These are phyloP conservation scores for Drosophila elegans DNA, from an alignment of 1,140 invertebrate genomes.

Conservation along the genomic window DNA sequence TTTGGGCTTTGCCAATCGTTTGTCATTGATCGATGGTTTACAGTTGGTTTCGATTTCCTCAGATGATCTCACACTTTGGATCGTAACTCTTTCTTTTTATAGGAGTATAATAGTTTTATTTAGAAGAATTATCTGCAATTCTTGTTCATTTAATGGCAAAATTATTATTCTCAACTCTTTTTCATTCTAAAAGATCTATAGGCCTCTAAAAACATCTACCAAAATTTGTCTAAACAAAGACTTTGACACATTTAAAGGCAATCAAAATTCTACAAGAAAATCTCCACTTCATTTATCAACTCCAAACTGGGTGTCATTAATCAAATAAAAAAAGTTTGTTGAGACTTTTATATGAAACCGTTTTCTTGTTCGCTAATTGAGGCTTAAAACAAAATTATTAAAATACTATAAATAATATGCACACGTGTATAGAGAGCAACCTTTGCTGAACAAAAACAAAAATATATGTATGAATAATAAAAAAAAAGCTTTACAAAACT, in stretches of 20 bases:
- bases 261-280: neutral
- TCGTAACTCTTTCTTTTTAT: neutral
- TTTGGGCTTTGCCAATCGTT: neutral
- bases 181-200: no score
- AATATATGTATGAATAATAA: slow-evolving; percentile 16
- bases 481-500: slow-evolving; percentile 27
- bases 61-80: slow-evolving; percentile 15
- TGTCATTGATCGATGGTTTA: slow-evolving; percentile 42
- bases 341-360: neutral
- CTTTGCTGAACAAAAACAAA: slow-evolving; percentile 24
- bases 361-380: slow-evolving; percentile 17
- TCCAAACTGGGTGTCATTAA: slow-evolving; percentile 12
- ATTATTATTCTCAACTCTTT: no score
- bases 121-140: no score
- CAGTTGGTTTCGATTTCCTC: slow-evolving; percentile 18
- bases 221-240: neutral
- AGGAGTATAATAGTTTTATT: no score
- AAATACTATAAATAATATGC: slow-evolving; percentile 34
- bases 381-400: slow-evolving; percentile 10
- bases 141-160: no score
- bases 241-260: neutral
- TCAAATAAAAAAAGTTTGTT: neutral
- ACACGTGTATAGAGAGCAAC: slow-evolving; percentile 23
- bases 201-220: no score
- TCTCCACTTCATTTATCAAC: slow-evolving; percentile 2